Evolutionary conservation across 2,113 vertebrate genomes (phyloP).

Genomic region (Eurypyga helias): DNA sequence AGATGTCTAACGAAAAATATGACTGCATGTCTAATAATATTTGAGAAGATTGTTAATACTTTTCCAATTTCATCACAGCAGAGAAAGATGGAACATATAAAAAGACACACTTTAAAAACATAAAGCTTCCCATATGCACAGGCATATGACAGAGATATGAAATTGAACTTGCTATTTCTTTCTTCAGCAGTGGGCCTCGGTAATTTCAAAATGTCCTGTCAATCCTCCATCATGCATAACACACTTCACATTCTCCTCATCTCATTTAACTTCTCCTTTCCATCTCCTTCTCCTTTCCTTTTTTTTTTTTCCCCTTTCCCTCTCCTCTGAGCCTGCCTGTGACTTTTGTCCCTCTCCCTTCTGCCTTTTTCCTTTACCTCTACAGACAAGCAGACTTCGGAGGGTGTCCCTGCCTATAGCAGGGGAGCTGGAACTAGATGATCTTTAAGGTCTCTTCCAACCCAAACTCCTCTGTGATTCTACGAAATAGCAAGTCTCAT

Average conservation of each 20-base stretch:
- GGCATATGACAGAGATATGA: neutral
- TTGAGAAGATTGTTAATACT: neutral
- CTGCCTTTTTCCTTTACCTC: neutral
- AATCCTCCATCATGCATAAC: neutral
- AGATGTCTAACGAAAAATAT: neutral
- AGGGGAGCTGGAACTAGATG: too few species aligned
- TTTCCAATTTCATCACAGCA: neutral
- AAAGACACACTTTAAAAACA: neutral
- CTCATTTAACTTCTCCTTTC: neutral
- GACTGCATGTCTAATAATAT: neutral
- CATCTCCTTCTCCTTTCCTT: neutral
- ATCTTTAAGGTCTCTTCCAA: too few species aligned
- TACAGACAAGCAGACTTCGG: neutral
- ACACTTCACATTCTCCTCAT: neutral
- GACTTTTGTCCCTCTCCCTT: neutral
- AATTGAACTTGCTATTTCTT: neutral
- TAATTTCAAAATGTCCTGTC: neutral
- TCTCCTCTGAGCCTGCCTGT: neutral
- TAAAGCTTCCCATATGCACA: neutral
- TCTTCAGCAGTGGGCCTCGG: neutral
- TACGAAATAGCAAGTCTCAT: neutral
- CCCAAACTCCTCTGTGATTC: too few species aligned
- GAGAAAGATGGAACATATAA: neutral
- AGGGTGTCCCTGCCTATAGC: too few species aligned
- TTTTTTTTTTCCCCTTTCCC: neutral